Percentiles rank a stretch among this genome's conserved stretches.
phyloP scores from a whole-genome alignment of 2,888 invertebrate species.

The Folsomia candida region DNA sequence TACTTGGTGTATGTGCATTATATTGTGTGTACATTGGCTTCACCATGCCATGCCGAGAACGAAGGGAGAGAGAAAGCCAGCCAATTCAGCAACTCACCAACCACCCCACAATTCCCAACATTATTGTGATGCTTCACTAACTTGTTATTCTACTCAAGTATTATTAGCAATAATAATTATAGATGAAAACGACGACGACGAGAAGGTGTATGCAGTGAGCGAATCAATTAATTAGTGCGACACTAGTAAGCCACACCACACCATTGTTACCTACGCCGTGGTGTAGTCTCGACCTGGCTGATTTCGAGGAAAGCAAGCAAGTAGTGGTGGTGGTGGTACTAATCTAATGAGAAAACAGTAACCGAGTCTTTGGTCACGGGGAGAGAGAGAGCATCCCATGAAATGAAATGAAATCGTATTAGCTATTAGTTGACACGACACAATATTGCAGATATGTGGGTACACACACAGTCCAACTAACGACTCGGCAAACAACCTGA shows the following conservation, averaged over 20 bases:
- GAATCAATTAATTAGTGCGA: constrained; percentile 45
- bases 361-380: constrained; percentile 39
- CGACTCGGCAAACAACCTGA: constrained; percentile 40
- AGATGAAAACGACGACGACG: constrained; percentile 39
- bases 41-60: too few relatives aligned
- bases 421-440: constrained; percentile 40
- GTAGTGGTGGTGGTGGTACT: constrained; percentile 23
- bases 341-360: constrained; percentile 40
- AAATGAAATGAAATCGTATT: constrained; percentile 46
- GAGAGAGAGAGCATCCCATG: constrained; percentile 32
- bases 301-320: too few relatives aligned
- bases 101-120: not conserved
- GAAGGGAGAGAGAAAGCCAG: not conserved
- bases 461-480: constrained; percentile 28
- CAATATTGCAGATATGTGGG: constrained; percentile 12
- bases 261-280: constrained; percentile 21
- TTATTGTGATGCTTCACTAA: not conserved
- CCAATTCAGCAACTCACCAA: too few relatives aligned
- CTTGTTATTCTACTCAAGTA: constrained; percentile 19
- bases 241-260: constrained; percentile 28
- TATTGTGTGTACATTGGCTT: constrained; percentile 11
- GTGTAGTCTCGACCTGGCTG: not conserved
- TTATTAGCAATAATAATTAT: constrained; percentile 49
- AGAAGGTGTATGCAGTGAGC: constrained; percentile 37
- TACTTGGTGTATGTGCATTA: too few relatives aligned